A percentile compares a stretch with the other conserved stretches of the same genome.
phyloP scores from a whole-genome alignment of 1,140 invertebrate genomes.

The Paralvinella palmiformis region DNA sequence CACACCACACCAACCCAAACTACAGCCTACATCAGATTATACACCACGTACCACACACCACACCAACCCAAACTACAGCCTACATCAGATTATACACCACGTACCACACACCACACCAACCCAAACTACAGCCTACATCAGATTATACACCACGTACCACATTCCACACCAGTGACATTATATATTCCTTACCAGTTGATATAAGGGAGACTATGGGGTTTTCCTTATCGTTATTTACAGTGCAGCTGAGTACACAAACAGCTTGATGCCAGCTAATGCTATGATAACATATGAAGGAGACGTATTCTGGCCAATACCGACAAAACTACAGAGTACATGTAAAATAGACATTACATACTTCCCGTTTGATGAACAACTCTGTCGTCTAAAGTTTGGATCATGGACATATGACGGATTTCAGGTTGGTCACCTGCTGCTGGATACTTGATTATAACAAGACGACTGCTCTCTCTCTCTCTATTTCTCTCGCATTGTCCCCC shows the following conservation, averaged over 20 bases:
- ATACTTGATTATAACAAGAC: too few relatives aligned
- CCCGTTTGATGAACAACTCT: slow-evolving; percentile 33
- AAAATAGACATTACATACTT: slow-evolving; percentile 31
- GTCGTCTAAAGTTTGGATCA: slow-evolving; percentile 31
- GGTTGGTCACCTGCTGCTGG: too few relatives aligned
- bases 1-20: neutral
- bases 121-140: neutral
- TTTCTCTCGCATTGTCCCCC: too few relatives aligned
- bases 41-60: too few relatives aligned
- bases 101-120: neutral
- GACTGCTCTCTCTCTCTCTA: too few relatives aligned
- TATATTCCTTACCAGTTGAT: neutral
- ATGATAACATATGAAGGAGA: slow-evolving; percentile 72
- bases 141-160: neutral
- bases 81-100: neutral
- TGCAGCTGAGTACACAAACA: slow-evolving; percentile 9
- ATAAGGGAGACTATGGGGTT: neutral
- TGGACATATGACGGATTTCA: slow-evolving; percentile 26
- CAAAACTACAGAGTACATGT: slow-evolving; percentile 87
- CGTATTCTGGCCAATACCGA: slow-evolving; percentile 90
- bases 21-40: too few relatives aligned
- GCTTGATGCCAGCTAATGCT: slow-evolving; percentile 26
- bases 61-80: neutral
- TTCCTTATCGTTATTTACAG: neutral
- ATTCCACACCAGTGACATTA: neutral